Conservation (phyloP, 2,797 vertebrate species). For the Parauchenoglanis punctatus region DNA sequence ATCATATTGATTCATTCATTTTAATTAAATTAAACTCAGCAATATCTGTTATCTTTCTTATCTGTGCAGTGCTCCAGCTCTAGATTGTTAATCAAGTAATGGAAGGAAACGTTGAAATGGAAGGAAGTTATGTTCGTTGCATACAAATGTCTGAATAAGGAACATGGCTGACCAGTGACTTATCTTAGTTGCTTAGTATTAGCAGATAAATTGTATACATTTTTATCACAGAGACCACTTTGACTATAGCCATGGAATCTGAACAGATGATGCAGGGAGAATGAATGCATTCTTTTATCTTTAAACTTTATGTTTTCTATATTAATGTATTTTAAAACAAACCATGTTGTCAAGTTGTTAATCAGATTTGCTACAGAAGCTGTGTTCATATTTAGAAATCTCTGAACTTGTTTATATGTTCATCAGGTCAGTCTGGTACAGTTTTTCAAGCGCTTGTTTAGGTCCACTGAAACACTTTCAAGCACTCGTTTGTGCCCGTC, state of each 20-base stretch:
- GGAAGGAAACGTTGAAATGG: not conserved
- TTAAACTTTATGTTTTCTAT: not conserved
- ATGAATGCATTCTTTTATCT: not conserved
- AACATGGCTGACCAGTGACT: not conserved
- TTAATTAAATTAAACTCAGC: not conserved
- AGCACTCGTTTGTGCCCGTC: not conserved
- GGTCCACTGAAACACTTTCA: not conserved
- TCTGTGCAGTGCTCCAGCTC: slow-evolving; percentile 2
- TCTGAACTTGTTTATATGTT: not conserved
- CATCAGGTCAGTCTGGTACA: not conserved
- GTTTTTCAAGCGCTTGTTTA: not conserved
- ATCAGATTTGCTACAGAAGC: not conserved
- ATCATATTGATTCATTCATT: not conserved
- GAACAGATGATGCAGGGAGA: not conserved
- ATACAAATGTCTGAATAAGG: not conserved
- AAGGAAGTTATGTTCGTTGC: not conserved
- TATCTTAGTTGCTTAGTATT: not conserved
- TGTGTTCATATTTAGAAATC: not conserved
- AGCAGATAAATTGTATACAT: not conserved
- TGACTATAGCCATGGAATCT: not conserved
- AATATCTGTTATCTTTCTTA: not conserved
- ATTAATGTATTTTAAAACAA: not conserved
- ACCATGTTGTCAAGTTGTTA: not conserved
- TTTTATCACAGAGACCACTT: not conserved
- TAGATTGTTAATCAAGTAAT: slow-evolving; percentile 2